Base-by-base conservation (phyloP, 2,113 vertebrate genomes). In the Pseudorhombus dupliciocellatus region DNA sequence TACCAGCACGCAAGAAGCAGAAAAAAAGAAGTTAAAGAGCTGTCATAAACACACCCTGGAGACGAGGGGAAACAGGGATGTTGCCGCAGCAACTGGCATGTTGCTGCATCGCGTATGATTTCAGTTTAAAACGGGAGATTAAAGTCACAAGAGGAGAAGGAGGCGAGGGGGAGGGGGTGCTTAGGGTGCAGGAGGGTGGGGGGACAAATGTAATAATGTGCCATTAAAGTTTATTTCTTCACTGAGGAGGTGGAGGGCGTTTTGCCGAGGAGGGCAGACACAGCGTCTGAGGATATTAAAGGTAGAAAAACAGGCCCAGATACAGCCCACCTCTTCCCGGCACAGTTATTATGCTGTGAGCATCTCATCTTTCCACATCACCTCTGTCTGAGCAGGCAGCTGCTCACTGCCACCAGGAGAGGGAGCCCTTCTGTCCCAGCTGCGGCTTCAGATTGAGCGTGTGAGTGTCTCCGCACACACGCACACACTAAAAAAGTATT, bases 1-100 rank as follows among this genome's bases (percentile, higher is more conserved):
- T 87, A 86, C 79, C 86, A 88, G 75, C 80, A 75, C 66, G 69
- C 75, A 58, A 84, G 63, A 52, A 64, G n/a, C 72, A 69, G 56
- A 77, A 66, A 69, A 69, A 66, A 77, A 69, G 53, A 57, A 77
- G 58, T 66, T 65, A 61, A 80, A 73, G 82, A 84, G 51, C 80
- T 88, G 84, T 90, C 84, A 89, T 87, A 87, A 90, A 88, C 84
- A 88, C 79, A 81, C 69, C 79, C 70, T 40, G 57, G 24, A 79
- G 69, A 83, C 70, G 73, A 86, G 70, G 81, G 61, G 74, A 87
- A 85, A 86, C 77, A 88, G 77, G 75, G 77, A 77, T 6, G 80
- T 91, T 90, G 55, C 87, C 80, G 61, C 30, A 37, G 80, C 34
- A 40, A 79, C 81, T 69, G 68, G 73, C 64, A 50, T 75, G 74